Base-by-base conservation (phyloP, 2,888 invertebrate genomes). In the Nezara viridula region DNA sequence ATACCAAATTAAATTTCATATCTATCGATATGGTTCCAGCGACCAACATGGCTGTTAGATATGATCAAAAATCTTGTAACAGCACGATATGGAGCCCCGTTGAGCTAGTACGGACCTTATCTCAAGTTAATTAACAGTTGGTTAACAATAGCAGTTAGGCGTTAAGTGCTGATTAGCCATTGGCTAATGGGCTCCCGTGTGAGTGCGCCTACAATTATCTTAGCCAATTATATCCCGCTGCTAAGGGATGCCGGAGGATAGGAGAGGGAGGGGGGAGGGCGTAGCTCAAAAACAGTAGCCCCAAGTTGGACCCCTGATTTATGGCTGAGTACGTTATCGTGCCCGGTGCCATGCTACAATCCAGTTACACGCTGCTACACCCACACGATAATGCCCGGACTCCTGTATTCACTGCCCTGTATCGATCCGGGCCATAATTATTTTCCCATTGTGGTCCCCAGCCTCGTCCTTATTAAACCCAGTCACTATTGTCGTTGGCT, bases 141-240 rank as follows among this genome's bases (percentile, higher is more conserved):
- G 88, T 88, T 88, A 88, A 88, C 88, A 88, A 88, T 88, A 88
- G 88, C 66, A 88, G 88, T 88, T 88, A 88, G 88, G 88, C 88
- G 88, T 88, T 88, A 88, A 88, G 88, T 88, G 44, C 88, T 73
- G 88, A 88, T 88, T 88, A 88, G 88, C 88, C 88, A 88, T 73
- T 88, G 88, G 88, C 88, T 88, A 73, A 88, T 88, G 88, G 88
- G 73, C 40, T 66, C 66, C 66, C 44, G 73, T 32, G 81, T 81
- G 81, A 81, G 81, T 44, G 81, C 44, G 81, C 40, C 44, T 81
- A 86, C 86, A 89, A 89, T 89, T 89, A 87, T 55, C 87, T 85
- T 47, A 89, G 89, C 86, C 89, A 89, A 89, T 89, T 89, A 89
- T 89, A 88, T 81, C 49, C 44, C 81, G 21, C 24, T 10, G 40